Evolutionary conservation across 2,888 invertebrate genomes (phyloP).

Genomic region (Crepidodera aurea): DNA sequence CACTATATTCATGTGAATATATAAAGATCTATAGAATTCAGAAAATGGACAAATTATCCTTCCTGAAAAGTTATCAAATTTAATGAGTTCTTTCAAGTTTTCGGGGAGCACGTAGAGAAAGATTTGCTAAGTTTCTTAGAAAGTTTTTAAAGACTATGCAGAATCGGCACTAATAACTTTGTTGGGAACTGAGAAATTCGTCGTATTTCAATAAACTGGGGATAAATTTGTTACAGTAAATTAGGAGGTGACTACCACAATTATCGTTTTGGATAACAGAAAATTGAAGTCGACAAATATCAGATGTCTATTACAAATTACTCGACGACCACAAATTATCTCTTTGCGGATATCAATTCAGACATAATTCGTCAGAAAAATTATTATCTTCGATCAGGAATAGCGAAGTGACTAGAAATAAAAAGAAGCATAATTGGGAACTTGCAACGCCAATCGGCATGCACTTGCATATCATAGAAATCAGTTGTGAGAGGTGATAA

Average conservation of each 20-base stretch:
- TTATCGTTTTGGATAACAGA: neutral
- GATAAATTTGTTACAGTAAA: neutral
- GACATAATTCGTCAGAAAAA: neutral
- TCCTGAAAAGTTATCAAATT: constrained; percentile 24
- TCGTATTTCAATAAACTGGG: constrained; percentile 8
- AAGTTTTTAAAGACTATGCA: constrained; percentile 20
- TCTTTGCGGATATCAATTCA: neutral
- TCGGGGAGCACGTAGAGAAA: constrained; percentile 20
- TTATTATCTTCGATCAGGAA: no score
- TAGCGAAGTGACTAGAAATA: no score
- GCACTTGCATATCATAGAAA: no score
- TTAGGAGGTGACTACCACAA: neutral
- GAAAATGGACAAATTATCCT: constrained; percentile 33
- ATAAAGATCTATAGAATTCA: constrained; percentile 36
- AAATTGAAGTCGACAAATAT: neutral
- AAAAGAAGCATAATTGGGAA: no score
- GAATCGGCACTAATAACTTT: constrained; percentile 4
- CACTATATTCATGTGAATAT: constrained; percentile 39
- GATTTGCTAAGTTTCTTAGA: constrained; percentile 11
- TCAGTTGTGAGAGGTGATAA: no score
- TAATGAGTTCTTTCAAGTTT: constrained; percentile 27
- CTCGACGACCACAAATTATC: neutral
- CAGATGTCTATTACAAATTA: neutral
- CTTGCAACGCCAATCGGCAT: no score
- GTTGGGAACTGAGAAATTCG: constrained; percentile 2